phyloP scores from a whole-genome alignment of 2,113 vertebrate genomes.

The Gavia stellata region DNA sequence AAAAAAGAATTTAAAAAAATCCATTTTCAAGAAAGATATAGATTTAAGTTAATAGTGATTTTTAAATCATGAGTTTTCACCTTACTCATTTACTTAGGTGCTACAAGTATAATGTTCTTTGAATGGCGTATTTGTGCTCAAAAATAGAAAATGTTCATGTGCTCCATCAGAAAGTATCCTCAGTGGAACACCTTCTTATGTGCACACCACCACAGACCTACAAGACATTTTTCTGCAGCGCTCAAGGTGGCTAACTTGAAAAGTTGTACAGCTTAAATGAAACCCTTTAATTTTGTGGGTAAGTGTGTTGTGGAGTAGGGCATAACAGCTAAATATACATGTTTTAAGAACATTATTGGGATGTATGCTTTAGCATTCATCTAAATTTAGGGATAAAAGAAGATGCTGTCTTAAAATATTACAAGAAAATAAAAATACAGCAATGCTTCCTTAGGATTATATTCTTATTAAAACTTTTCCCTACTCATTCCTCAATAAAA shows the following conservation, averaged over 20 bases:
- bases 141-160: background rate
- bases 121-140: background rate
- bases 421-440: background rate
- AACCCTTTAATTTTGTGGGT: background rate
- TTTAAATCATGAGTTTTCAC: background rate
- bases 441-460: background rate
- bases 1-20: background rate
- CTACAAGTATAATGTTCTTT: background rate
- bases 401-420: background rate
- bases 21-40: background rate
- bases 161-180: background rate
- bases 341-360: background rate
- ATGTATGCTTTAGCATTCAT: background rate
- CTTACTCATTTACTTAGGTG: background rate
- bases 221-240: background rate
- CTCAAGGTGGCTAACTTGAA: background rate
- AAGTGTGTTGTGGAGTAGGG: background rate
- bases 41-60: background rate
- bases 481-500: background rate
- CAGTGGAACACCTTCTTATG: background rate
- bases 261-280: background rate
- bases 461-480: background rate
- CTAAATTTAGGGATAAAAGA: background rate
- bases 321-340: background rate
- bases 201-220: background rate